Evolutionary conservation across 2,888 invertebrate genomes (phyloP).

Genomic region (Drosophila mercatorum): DNA sequence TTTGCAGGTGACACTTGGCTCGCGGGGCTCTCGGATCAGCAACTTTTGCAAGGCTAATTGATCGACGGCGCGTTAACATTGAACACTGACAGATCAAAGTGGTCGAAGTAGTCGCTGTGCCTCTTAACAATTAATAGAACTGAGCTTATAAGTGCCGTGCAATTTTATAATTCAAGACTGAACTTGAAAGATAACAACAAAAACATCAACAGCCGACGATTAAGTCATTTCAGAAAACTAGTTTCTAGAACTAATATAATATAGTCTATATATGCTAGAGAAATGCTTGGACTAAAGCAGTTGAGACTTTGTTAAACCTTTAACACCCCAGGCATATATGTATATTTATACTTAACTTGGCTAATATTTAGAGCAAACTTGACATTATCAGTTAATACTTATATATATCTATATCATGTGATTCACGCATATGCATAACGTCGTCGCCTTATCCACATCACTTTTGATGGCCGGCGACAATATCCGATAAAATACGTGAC

Average conservation of each 20-base stretch:
- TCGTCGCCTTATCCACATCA: conserved; percentile 23
- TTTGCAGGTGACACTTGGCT: conserved; percentile 51
- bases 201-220: conserved; percentile 2
- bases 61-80: conserved; percentile 52
- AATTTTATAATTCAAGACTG: conserved; percentile 14
- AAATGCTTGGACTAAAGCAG: not conserved
- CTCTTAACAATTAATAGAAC: conserved; percentile 26
- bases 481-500: conserved; percentile 59
- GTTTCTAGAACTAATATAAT: not conserved
- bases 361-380: conserved; percentile 21
- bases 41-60: conserved; percentile 48
- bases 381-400: not conserved
- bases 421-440: conserved; percentile 12
- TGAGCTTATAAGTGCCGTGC: not conserved
- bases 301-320: not conserved
- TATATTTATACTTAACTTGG: not conserved
- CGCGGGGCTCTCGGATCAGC: conserved; percentile 6
- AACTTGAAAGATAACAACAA: conserved; percentile 8
- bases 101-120: conserved; percentile 22
- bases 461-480: conserved; percentile 22
- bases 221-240: conserved; percentile 1
- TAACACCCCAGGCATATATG: not conserved
- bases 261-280: not conserved
- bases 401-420: conserved; percentile 8
- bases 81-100: conserved; percentile 59